phyloP scores from a whole-genome alignment of 2,888 invertebrate species.

The Mylabris sibirica region DNA sequence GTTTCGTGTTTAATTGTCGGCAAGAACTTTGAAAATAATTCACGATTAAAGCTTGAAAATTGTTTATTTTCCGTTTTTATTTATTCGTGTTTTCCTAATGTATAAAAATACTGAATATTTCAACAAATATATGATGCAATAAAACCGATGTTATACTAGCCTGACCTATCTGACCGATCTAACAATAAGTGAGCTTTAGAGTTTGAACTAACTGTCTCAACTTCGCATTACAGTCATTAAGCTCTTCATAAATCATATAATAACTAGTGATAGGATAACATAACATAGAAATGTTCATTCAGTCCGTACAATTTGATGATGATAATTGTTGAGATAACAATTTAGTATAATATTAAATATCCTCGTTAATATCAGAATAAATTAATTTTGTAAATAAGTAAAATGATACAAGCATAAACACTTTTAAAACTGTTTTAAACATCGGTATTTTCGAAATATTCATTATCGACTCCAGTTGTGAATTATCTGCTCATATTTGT shows the following conservation, averaged over 20 bases:
- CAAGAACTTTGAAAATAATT: neutral
- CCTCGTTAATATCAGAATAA: neutral
- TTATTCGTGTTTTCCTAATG: neutral
- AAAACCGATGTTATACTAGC: conserved; percentile 39
- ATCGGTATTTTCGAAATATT: no score
- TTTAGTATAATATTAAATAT: conserved; percentile 24
- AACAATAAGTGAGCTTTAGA: conserved; percentile 42
- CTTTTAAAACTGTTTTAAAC: neutral
- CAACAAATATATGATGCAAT: conserved; percentile 31
- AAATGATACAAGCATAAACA: neutral
- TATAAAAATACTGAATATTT: neutral
- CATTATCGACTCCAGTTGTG: neutral
- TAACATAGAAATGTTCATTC: conserved; percentile 33
- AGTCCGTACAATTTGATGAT: conserved; percentile 30
- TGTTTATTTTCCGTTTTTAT: neutral
- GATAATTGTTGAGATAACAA: conserved; percentile 31
- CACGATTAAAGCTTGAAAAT: neutral
- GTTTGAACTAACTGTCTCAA: conserved; percentile 43
- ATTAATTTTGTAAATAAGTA: conserved; percentile 10
- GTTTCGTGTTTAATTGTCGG: neutral
- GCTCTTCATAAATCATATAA: conserved; percentile 46
- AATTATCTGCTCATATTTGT: neutral
- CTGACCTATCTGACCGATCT: conserved; percentile 44
- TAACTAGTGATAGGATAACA: conserved; percentile 44
- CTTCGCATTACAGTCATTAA: conserved; percentile 47